A percentile compares a stretch with the other conserved stretches of the same genome.
These are phyloP conservation scores for Melangyna quadrimaculata DNA, from an alignment of 2,888 invertebrate genomes.

Conservation along the genomic window DNA sequence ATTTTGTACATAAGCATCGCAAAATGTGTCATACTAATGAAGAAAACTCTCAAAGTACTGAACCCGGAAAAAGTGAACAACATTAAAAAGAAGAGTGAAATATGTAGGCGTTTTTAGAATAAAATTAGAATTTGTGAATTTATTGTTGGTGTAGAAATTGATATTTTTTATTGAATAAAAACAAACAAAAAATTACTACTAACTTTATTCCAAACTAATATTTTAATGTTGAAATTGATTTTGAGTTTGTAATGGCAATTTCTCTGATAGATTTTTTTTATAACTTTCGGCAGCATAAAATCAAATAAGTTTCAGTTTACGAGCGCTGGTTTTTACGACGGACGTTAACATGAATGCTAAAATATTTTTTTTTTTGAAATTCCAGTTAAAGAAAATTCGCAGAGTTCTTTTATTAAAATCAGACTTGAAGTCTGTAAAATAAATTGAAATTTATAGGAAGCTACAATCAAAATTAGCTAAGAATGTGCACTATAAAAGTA, in stretches of 20 bases:
- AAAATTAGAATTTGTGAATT: neutral
- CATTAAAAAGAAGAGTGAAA: constrained; percentile 11
- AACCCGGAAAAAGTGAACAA: constrained; percentile 61
- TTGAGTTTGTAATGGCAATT: neutral
- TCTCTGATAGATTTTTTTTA: neutral
- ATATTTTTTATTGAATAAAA: constrained; percentile 14
- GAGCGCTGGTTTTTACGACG: neutral
- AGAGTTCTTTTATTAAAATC: too few relatives aligned
- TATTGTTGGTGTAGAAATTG: neutral
- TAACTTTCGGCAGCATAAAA: too few relatives aligned
- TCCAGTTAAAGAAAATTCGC: neutral
- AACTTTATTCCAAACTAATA: neutral
- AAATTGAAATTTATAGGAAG: too few relatives aligned
- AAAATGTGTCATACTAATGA: constrained; percentile 89
- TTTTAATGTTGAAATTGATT: neutral
- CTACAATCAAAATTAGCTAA: too few relatives aligned
- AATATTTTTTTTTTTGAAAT: neutral
- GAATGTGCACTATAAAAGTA: too few relatives aligned
- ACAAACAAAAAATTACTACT: neutral
- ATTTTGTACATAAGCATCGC: constrained; percentile 95
- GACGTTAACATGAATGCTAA: too few relatives aligned
- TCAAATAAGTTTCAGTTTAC: neutral
- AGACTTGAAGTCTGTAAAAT: too few relatives aligned
- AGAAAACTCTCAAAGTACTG: constrained; percentile 73
- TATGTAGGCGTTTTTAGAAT: neutral